These are phyloP conservation scores for Aurelia sp. DNA, from an alignment of 30 jellyfish, hydroid and myxozoan species.

Conservation along the genomic window DNA sequence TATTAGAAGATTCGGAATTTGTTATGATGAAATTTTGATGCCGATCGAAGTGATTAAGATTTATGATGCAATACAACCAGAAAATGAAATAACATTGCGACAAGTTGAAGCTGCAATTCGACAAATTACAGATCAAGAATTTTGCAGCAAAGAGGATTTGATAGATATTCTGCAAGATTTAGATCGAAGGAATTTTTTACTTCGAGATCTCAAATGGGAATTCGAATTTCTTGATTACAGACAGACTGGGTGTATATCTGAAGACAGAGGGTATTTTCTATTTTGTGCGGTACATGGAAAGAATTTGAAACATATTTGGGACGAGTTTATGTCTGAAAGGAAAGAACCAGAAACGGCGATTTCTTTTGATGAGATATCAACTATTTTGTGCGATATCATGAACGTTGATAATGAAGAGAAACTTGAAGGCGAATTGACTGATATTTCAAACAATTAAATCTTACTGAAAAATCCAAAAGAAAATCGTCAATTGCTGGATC, in stretches of 20 bases:
- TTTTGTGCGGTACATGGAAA: constrained; percentile 61
- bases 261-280: constrained; percentile 31
- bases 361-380: constrained; percentile 43
- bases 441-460: no score
- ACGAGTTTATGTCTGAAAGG: constrained; percentile 15
- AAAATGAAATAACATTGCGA: constrained; percentile 22
- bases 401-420: not conserved
- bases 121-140: constrained; percentile 24
- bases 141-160: constrained; percentile 35
- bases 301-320: constrained; percentile 25
- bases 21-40: constrained; percentile 44
- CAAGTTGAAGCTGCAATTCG: constrained; percentile 56
- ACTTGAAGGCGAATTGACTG: not conserved
- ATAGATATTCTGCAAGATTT: constrained; percentile 55
- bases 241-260: constrained; percentile 40
- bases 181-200: constrained; percentile 54
- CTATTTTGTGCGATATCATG: constrained; percentile 34
- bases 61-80: constrained; percentile 55
- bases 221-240: constrained; percentile 51
- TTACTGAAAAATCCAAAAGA: no score
- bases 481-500: no score
- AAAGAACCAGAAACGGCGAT: constrained; percentile 31
- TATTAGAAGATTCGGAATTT: constrained; percentile 36
- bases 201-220: constrained; percentile 67
- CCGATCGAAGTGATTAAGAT: constrained; percentile 31